phyloP scores from a whole-genome alignment of 2,797 vertebrate genomes.

The Malurus splendens region DNA sequence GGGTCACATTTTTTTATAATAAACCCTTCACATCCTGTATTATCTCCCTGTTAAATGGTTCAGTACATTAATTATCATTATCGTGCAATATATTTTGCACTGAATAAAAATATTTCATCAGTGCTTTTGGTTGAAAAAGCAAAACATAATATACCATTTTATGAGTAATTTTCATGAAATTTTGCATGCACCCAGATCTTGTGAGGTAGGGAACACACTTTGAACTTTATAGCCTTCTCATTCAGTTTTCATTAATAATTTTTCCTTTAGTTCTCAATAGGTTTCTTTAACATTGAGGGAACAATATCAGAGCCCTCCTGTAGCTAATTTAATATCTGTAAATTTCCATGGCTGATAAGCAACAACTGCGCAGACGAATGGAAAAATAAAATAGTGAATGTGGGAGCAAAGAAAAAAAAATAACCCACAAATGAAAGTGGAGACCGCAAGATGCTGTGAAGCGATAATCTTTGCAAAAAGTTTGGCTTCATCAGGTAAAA shows the following conservation, averaged over 20 bases:
- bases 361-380: neutral
- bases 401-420: neutral
- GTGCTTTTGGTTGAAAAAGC: neutral
- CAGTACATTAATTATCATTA: constrained; percentile 33
- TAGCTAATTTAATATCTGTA: constrained; percentile 56
- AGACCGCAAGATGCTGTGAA: neutral
- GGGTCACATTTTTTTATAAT: constrained; percentile 39
- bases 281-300: constrained; percentile 22
- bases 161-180: constrained; percentile 50
- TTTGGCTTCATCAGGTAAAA: neutral
- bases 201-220: constrained; percentile 21
- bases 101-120: constrained; percentile 15
- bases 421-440: neutral
- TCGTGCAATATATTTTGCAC: neutral
- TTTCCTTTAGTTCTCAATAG: constrained; percentile 47
- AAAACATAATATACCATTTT: constrained; percentile 27
- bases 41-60: constrained; percentile 45
- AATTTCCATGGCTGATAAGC: constrained; percentile 49
- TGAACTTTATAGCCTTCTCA: constrained; percentile 57
- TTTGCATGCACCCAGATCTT: constrained; percentile 47
- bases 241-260: constrained; percentile 46
- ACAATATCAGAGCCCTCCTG: constrained; percentile 58
- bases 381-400: constrained; percentile 8
- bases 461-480: neutral
- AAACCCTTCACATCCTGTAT: neutral